Percentiles rank a stretch among this genome's conserved stretches.
Evolutionary conservation across 64 coral and sea anemone genomes (phyloP).

Genomic region (Porites lutea): DNA sequence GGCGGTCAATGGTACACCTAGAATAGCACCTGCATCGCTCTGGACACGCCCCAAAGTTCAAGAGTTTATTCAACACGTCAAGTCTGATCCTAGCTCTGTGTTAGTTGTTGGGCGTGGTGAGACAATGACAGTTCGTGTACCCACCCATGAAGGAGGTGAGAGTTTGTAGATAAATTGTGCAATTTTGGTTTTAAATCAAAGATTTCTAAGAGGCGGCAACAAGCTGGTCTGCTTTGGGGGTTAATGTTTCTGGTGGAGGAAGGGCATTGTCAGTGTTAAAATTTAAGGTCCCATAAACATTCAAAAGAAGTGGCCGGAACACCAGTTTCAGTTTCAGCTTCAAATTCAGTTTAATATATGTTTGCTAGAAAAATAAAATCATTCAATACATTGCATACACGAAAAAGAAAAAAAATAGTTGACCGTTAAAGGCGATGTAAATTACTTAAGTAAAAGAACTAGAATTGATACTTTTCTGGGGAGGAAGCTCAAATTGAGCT

Average conservation of each 20-base stretch:
- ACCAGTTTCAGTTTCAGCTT: too few species aligned
- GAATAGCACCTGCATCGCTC: conserved; percentile 88
- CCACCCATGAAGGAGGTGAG: conserved; percentile 93
- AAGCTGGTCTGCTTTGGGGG: background rate
- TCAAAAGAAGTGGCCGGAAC: too few species aligned
- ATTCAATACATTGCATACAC: too few species aligned
- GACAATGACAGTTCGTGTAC: conserved; percentile 97
- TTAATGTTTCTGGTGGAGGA: background rate
- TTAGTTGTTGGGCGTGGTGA: conserved; percentile 98
- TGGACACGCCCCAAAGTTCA: conserved; percentile 99
- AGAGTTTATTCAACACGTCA: conserved; percentile 99
- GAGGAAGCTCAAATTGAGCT: too few species aligned
- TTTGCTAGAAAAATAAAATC: too few species aligned
- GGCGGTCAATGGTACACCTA: conserved; percentile 75
- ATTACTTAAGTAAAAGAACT: too few species aligned
- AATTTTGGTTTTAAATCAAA: background rate
- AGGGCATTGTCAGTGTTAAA: background rate
- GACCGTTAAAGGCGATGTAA: too few species aligned
- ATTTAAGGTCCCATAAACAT: too few species aligned
- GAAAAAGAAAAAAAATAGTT: too few species aligned
- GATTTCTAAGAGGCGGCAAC: too few species aligned
- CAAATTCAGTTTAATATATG: too few species aligned
- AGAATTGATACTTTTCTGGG: too few species aligned
- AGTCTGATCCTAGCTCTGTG: conserved; percentile 97
- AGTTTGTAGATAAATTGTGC: background rate